Base-by-base conservation (phyloP, 92 coral and sea anemone genomes). In the Micromussa lordhowensis region DNA sequence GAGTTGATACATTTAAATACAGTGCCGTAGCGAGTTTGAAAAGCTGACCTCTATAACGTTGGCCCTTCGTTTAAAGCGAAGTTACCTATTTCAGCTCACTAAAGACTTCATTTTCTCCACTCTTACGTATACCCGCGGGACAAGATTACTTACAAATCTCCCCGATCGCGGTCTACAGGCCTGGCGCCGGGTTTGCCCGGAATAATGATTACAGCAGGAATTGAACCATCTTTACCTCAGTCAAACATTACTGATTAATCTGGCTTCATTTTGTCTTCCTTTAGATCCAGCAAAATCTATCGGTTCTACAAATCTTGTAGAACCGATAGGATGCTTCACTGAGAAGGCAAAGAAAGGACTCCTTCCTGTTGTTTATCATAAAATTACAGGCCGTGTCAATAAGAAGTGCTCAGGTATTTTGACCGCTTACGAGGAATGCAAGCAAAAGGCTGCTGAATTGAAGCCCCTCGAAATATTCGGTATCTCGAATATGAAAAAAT, bases 381-480 rank as follows among this genome's bases (percentile, higher is more conserved):
- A 11, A 6, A 34, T 80, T 21, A 6, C 14, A 38, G 84, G 12
- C 49, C 13, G 3, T 13, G 31, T 63, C 1, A 22, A 13, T 21
- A 59, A 58, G 31, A 61, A 58, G 18, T 8, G 0, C 12, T 73
- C 84, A 5, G 73, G 61, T 38, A 80, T 80, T 63, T 80, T 80
- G 72, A 73, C 84, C 49, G 61, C 35, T 22, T 80, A 58, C 73
- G 49, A 80, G 29, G 72, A 80, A 32, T 80, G 84, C 84, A 49
- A 72, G 35, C 72, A 61, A 63, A 80, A 58, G 30, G 84, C 84
- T 54, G 72, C 30, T 51, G 84, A 32, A 35, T 2, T 29, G 30
- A 28, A 14, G 15, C 64, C 29, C 11, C 51, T 78, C 3, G 72
- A 32, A 61, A 59, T 80, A 9, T 80, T 80, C 31, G 84, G 72